Conservation (phyloP, 2,888 invertebrate genomes). For the Athripsodes cinereus region DNA sequence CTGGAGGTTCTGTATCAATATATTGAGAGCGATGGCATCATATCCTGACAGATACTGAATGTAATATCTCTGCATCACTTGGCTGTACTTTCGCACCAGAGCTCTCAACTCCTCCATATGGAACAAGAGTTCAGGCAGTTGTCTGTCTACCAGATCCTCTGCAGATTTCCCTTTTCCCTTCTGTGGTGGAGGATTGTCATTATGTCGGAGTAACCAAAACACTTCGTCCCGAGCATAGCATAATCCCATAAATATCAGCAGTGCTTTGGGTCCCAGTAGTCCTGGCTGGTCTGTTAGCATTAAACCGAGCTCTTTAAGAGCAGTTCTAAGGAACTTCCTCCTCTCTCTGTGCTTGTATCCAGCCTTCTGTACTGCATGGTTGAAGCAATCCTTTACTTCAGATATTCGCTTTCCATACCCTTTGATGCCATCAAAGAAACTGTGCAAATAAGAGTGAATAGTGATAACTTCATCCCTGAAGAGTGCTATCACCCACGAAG, state of each 20-base stretch:
- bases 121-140: conserved; percentile 93
- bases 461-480: conserved; percentile 97
- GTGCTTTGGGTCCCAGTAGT: conserved; percentile 91
- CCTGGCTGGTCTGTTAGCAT: conserved; percentile 98
- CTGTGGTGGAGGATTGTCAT: conserved; percentile 87
- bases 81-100: conserved; percentile 90
- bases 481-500: conserved; percentile 88
- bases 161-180: conserved; percentile 80
- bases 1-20: conserved; percentile 76
- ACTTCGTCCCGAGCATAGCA: conserved; percentile 97
- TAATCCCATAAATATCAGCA: conserved; percentile 93
- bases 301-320: conserved; percentile 88
- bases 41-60: conserved; percentile 95
- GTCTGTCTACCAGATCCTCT: conserved; percentile 93
- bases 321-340: conserved; percentile 91
- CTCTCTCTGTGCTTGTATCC: conserved; percentile 90
- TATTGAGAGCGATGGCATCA: conserved; percentile 87
- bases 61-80: conserved; percentile 96
- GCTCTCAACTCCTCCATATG: conserved; percentile 97
- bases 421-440: conserved; percentile 92
- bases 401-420: conserved; percentile 87
- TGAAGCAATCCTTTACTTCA: conserved; percentile 95
- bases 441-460: conserved; percentile 88
- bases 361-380: conserved; percentile 83
- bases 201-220: conserved; percentile 92